These are phyloP conservation scores for Megalurothrips usitatus DNA, from an alignment of 2,888 invertebrate species.

Conservation along the genomic window DNA sequence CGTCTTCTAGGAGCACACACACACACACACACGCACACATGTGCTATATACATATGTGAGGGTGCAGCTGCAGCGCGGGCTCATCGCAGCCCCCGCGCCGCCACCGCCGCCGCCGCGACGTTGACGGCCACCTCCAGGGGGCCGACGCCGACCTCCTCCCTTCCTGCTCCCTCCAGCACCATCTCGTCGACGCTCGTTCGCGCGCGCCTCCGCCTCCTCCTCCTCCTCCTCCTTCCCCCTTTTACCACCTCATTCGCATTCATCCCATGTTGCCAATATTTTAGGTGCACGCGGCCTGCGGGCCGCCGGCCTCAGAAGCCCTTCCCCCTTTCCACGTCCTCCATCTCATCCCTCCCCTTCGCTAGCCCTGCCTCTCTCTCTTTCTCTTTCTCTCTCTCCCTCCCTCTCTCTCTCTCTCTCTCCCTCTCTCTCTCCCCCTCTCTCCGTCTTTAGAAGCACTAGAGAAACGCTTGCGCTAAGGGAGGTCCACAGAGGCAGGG, in stretches of 20 bases:
- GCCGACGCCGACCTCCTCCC: neutral
- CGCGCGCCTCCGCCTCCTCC: too few relatives aligned
- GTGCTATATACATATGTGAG: too few relatives aligned
- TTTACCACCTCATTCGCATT: conserved; percentile 21
- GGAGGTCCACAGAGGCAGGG: neutral
- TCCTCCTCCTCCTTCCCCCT: neutral
- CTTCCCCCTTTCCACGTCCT: neutral
- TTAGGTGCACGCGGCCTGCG: conserved; percentile 5
- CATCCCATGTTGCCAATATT: conserved; percentile 26
- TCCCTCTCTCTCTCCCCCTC: neutral
- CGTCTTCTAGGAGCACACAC: neutral
- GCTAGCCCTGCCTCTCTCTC: neutral
- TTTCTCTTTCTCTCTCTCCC: too few relatives aligned
- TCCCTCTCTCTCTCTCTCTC: neutral
- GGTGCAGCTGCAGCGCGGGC: neutral
- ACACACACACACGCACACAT: too few relatives aligned
- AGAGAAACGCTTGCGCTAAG: too few relatives aligned
- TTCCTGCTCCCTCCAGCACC: neutral
- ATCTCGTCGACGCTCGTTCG: conserved; percentile 1
- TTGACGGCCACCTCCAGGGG: neutral
- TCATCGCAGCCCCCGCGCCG: neutral
- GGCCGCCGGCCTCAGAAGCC: neutral
- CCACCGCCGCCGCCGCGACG: too few relatives aligned
- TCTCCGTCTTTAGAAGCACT: too few relatives aligned
- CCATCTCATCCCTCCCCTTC: neutral